Conservation (phyloP, 2,888 invertebrate species). For the Dynastes tityus region DNA sequence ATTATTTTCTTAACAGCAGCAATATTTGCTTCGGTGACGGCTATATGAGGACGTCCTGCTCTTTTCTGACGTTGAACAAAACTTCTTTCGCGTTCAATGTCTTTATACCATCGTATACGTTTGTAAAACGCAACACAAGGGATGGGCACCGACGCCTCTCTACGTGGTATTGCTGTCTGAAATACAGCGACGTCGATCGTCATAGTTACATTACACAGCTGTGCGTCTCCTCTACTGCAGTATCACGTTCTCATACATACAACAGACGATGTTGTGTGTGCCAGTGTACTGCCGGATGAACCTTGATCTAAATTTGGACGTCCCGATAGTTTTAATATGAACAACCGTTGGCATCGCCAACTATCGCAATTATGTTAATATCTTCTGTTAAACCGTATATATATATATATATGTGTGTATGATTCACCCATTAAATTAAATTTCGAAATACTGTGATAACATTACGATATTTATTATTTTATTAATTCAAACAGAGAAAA, state of each 20-base stretch:
- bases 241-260: background rate
- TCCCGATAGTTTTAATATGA: conserved; percentile 60
- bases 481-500: too few relatives aligned
- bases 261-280: conserved; percentile 17
- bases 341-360: conserved; percentile 55
- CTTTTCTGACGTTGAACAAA: too few relatives aligned
- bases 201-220: conserved; percentile 20
- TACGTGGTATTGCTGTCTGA: background rate
- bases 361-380: background rate
- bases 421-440: too few relatives aligned
- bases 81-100: too few relatives aligned
- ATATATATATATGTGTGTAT: background rate
- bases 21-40: too few relatives aligned
- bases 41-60: too few relatives aligned
- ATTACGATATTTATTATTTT: background rate
- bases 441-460: too few relatives aligned
- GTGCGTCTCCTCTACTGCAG: conserved; percentile 5
- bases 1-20: too few relatives aligned
- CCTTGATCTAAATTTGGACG: conserved; percentile 61
- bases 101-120: background rate
- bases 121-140: conserved; percentile 15
- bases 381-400: background rate
- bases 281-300: conserved; percentile 51
- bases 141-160: background rate
- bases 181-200: conserved; percentile 8